These are phyloP conservation scores for Acanthosepion esculentum DNA, from an alignment of 2,888 invertebrate genomes.

Conservation along the genomic window DNA sequence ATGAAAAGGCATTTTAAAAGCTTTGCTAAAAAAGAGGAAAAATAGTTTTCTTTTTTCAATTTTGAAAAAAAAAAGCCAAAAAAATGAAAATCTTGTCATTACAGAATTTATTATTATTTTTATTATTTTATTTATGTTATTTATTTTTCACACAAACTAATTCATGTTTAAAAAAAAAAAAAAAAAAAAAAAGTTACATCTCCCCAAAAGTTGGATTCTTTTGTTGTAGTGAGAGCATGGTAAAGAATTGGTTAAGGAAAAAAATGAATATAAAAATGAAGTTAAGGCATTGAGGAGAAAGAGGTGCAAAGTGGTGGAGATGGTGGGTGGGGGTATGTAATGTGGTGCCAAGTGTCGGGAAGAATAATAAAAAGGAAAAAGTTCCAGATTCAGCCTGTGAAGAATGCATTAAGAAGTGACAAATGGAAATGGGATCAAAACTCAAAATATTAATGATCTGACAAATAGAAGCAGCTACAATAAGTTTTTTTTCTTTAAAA, in stretches of 20 bases:
- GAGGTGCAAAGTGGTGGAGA: not conserved
- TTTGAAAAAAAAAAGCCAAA: not conserved
- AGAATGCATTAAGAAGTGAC: not conserved
- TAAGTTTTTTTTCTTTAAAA: not conserved
- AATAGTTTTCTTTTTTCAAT: not conserved
- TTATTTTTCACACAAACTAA: not conserved
- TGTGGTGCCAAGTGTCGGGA: not conserved
- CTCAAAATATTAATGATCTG: constrained; percentile 33
- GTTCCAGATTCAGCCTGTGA: not conserved
- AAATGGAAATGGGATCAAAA: constrained; percentile 20
- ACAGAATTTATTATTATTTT: not conserved
- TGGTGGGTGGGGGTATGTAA: not conserved
- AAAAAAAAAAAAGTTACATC: constrained; percentile 10
- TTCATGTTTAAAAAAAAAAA: not conserved
- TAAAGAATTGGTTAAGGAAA: not conserved
- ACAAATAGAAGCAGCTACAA: not conserved
- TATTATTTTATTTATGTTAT: not conserved
- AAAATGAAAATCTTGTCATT: not conserved
- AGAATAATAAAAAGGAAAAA: not conserved
- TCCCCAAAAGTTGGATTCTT: not conserved
- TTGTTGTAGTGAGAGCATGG: not conserved
- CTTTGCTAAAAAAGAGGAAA: not conserved
- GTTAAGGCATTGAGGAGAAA: not conserved
- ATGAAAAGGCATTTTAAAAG: constrained; percentile 33
- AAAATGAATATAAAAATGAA: not conserved